Conservation (phyloP, 2,888 invertebrate genomes). For the Cryptus viduatorius region DNA sequence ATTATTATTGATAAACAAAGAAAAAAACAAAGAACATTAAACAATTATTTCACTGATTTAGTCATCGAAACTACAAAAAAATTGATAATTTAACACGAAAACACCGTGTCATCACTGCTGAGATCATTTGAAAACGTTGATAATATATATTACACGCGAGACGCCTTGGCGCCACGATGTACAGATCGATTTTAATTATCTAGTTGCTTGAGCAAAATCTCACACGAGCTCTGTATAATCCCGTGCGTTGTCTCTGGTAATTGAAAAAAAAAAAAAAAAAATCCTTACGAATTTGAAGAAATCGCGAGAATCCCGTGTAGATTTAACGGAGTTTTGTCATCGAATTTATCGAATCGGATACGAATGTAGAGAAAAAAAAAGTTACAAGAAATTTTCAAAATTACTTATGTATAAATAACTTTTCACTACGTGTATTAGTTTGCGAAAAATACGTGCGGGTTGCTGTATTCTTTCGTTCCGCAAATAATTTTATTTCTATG, state of each 20-base stretch:
- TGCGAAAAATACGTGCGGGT: slow-evolving; percentile 74
- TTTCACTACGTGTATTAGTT: slow-evolving; percentile 70
- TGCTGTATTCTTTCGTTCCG: slow-evolving; percentile 75
- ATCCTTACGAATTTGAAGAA: background rate
- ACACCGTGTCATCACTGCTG: slow-evolving; percentile 23
- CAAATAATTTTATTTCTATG: slow-evolving; percentile 60
- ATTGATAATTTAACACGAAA: slow-evolving; percentile 53
- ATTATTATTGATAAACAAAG: slow-evolving; percentile 50
- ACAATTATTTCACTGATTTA: slow-evolving; percentile 46
- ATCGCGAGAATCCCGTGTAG: slow-evolving; percentile 1
- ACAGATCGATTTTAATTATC: background rate
- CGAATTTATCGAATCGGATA: slow-evolving; percentile 16
- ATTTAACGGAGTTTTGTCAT: slow-evolving; percentile 14
- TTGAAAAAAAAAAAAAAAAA: background rate
- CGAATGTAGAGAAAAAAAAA: slow-evolving; percentile 47
- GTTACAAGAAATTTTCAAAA: slow-evolving; percentile 64
- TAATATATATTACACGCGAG: slow-evolving; percentile 47
- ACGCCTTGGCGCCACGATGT: slow-evolving; percentile 36
- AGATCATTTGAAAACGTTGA: slow-evolving; percentile 42
- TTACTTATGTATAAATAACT: slow-evolving; percentile 70
- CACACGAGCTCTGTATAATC: slow-evolving; percentile 11
- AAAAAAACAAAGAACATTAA: slow-evolving; percentile 31
- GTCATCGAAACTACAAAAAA: slow-evolving; percentile 53
- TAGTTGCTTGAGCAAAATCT: background rate
- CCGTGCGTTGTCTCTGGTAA: slow-evolving; percentile 13